Evolutionary conservation across 2,113 vertebrate species (phyloP), one percentile per base, ranked within the genome.

Genomic region (Phycodurus eques): DNA sequence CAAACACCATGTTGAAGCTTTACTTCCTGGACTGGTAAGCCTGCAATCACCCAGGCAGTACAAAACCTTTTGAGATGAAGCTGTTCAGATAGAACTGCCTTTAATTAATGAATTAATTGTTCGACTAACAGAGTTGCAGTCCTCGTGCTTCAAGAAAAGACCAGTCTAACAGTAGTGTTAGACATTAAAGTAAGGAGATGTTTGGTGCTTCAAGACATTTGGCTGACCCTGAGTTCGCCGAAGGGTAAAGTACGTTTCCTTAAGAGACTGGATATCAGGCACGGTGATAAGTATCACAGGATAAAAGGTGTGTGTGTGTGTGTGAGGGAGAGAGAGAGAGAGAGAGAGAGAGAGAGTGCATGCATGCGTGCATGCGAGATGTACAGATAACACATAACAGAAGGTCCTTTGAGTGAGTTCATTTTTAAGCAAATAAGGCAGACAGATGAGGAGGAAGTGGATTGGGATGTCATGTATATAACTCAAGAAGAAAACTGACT

Each of bases 21-120:
- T 33, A 42, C 63, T 73, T 56, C 65, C 72, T 59, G 22, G 49
- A 74, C 12, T 71, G 53, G 54, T 67, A 51, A 20, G 13, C 31
- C 10, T 39, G 33, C 7, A 33, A 35, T 8, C 9, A 11, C 20
- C 2, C 20, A n/a, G 7, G 9, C 2, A 54, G 9, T 54, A 54
- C 3, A 54, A 54, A 56, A 56, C 8, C 20, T 22, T 3, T 2
- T 10, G 9, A n/a, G 20, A 20, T 22, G 53, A 11, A 2, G 20
- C 20, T 56, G 9, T 56, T 56, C 53, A 11, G 20, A 11, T 11
- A 56, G 20, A 56, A 22, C 53, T 3, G 20, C 8, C 53, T 56
- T 12, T 12, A 5, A 39, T 39, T 39, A 39, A 39, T 39, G 0
- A 3, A 39, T 39, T 39, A 3, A 39, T 39, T 39, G 1, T 39